phyloP scores from a whole-genome alignment of 2,113 vertebrate genomes.

The Sprattus sprattus region DNA sequence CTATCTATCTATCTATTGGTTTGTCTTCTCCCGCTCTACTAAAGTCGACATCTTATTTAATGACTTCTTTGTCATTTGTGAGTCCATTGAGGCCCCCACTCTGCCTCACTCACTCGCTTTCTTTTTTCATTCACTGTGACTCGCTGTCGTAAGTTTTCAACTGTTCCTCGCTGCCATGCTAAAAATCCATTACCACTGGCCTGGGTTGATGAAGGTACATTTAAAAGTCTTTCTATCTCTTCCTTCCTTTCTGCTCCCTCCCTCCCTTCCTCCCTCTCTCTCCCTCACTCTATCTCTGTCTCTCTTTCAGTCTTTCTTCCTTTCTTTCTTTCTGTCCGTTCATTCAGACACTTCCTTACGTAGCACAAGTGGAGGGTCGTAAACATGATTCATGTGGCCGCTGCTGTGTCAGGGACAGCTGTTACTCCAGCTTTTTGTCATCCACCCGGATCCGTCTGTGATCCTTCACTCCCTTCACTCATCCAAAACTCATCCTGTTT shows the following conservation, averaged over 20 bases:
- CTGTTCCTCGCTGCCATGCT: neutral
- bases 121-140: constrained; percentile 26
- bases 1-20: neutral
- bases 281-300: neutral
- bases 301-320: neutral
- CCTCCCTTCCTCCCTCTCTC: neutral
- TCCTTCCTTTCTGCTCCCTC: neutral
- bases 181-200: too few relatives aligned
- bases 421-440: constrained; percentile 68
- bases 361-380: constrained; percentile 51
- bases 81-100: neutral
- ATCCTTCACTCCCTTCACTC: constrained; percentile 45
- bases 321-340: constrained; percentile 18
- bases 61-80: neutral
- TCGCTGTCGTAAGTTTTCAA: neutral
- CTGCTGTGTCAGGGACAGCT: constrained; percentile 66
- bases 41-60: neutral
- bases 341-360: constrained; percentile 36
- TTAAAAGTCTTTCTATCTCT: constrained; percentile 22
- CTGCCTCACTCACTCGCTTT: neutral
- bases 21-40: neutral
- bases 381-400: constrained; percentile 73
- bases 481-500: constrained; percentile 15
- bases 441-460: constrained; percentile 56
- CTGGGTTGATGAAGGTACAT: neutral